A percentile compares a stretch with the other conserved stretches of the same genome.
Evolutionary conservation across 2,888 invertebrate species (phyloP).

Genomic region (Bruchidius siliquastri): DNA sequence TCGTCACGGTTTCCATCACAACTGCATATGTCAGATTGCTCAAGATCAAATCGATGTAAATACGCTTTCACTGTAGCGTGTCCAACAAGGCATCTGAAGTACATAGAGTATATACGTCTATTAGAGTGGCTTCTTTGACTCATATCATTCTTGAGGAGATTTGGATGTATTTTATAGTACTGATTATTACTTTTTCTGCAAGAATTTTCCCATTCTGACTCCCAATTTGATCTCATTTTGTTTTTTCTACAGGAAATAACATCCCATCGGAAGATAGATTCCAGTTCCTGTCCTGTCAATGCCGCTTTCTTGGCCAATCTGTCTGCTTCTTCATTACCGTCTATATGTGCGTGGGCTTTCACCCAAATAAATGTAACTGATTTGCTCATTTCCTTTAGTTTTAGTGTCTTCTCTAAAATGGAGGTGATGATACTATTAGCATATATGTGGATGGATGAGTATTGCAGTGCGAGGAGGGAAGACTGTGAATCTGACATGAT

Average conservation of each 20-base stretch:
- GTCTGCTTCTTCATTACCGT: conserved; percentile 1
- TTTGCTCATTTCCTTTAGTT: background rate
- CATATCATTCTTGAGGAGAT: no score
- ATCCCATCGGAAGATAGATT: background rate
- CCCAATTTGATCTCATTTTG: background rate
- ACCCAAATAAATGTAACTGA: background rate
- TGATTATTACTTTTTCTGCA: background rate
- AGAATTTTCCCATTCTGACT: background rate
- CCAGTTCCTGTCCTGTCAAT: background rate
- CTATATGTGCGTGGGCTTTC: background rate
- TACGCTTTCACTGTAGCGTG: background rate
- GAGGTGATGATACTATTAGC: background rate
- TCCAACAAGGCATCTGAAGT: background rate
- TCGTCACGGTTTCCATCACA: no score
- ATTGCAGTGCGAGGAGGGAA: no score
- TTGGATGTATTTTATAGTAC: background rate
- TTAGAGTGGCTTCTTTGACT: background rate
- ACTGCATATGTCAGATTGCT: background rate
- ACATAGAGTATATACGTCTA: background rate
- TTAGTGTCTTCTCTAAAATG: background rate
- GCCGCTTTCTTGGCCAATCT: background rate
- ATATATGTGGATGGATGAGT: background rate
- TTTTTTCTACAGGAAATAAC: background rate
- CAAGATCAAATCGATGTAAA: background rate
- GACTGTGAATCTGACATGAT: no score